Evolutionary conservation across 2,797 vertebrate genomes (phyloP).

Genomic region (Nasua narica): DNA sequence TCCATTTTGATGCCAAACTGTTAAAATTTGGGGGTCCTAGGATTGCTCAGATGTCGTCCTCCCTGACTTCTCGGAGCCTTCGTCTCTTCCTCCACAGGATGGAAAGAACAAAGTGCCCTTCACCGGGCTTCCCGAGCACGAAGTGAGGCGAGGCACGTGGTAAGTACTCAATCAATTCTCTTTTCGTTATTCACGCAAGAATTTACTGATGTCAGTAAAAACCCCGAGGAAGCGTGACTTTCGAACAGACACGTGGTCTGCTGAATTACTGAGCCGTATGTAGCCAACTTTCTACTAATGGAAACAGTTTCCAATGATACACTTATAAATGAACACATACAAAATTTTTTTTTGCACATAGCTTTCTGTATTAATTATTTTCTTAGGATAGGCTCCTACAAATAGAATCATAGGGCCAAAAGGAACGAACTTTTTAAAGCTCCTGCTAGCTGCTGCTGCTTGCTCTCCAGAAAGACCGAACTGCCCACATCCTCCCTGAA

Average conservation of each 20-base stretch:
- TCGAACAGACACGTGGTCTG: not conserved
- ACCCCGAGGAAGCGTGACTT: not conserved
- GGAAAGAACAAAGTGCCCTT: not conserved
- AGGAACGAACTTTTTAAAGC: not conserved
- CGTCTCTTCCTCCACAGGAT: not conserved
- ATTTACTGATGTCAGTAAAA: not conserved
- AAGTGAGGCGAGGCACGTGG: not conserved
- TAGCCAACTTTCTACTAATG: not conserved
- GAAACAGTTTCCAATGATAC: not conserved
- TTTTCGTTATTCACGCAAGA: not conserved
- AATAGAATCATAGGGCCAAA: not conserved
- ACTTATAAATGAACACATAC: conserved; percentile 1
- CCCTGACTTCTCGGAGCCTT: not conserved
- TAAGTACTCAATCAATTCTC: not conserved
- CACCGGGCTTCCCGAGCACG: not conserved
- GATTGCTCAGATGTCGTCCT: not conserved
- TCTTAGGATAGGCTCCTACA: not conserved
- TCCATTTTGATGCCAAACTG: not conserved
- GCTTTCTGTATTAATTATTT: not conserved
- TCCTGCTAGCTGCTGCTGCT: not conserved
- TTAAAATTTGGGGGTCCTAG: not conserved
- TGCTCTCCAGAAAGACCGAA: not conserved
- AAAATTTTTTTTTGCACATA: not conserved
- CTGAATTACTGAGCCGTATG: not conserved
- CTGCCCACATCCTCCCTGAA: not conserved